Percentiles rank a stretch among this genome's conserved stretches.
These are phyloP conservation scores for Cyprinodon brontotheroides DNA, from an alignment of 2,113 vertebrate genomes.

Conservation along the genomic window DNA sequence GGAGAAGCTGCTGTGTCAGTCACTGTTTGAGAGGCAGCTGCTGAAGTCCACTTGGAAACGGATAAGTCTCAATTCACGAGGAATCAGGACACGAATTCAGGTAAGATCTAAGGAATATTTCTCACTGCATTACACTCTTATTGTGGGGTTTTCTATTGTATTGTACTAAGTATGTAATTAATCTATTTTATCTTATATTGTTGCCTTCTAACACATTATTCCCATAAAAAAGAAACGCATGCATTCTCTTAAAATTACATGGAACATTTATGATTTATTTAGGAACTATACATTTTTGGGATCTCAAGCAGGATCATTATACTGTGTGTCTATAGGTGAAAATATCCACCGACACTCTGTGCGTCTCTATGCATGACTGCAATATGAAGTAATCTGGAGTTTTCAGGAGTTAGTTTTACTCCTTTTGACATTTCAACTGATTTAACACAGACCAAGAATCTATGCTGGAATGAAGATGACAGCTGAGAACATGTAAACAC, in stretches of 20 bases:
- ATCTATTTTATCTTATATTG: no score
- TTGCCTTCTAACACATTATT: no score
- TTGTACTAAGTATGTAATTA: neutral
- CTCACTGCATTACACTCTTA: neutral
- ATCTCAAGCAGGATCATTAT: neutral
- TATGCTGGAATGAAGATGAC: neutral
- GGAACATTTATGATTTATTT: neutral
- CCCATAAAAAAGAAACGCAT: no score
- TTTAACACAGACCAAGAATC: neutral
- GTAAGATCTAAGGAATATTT: conserved; percentile 31
- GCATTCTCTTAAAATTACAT: neutral
- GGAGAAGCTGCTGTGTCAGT: conserved; percentile 19
- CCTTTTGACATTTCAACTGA: neutral
- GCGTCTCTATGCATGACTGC: conserved; percentile 12
- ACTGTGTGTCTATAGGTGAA: neutral
- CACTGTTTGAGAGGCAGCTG: conserved; percentile 14
- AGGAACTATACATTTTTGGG: neutral
- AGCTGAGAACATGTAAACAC: conserved; percentile 7
- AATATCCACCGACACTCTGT: neutral
- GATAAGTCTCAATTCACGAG: neutral
- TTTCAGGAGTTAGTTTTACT: neutral
- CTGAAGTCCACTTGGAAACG: conserved; percentile 58
- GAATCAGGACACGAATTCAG: conserved; percentile 24
- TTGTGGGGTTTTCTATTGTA: neutral
- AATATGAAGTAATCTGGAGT: neutral